Percentiles rank a stretch among this genome's conserved stretches.
These are phyloP conservation scores for Watsonalla binaria DNA, from an alignment of 2,888 invertebrate species.

Conservation along the genomic window DNA sequence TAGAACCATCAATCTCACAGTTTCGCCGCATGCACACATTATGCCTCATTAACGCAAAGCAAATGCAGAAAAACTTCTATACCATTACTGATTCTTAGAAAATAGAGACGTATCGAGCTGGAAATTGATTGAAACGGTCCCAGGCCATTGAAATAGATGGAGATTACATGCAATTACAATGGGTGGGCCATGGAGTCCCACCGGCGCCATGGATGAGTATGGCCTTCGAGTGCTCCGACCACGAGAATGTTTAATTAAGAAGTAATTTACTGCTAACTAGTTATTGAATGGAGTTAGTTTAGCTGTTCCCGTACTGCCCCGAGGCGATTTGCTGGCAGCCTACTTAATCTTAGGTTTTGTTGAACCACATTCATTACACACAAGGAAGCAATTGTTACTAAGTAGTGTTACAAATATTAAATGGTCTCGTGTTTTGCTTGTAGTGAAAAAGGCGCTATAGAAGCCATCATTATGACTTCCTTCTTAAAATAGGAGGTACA, in stretches of 20 bases:
- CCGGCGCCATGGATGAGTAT: constrained; percentile 6
- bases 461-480: background rate
- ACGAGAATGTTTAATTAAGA: constrained; percentile 54
- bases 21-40: too few species aligned
- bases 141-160: constrained; percentile 35
- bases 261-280: constrained; percentile 50
- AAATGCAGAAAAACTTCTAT: background rate
- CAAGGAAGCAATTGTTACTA: constrained; percentile 10
- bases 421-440: background rate
- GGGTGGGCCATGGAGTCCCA: constrained; percentile 15
- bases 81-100: background rate
- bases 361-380: constrained; percentile 11
- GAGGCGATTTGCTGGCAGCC: constrained; percentile 24
- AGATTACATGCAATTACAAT: constrained; percentile 44
- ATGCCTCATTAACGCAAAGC: too few species aligned
- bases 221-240: constrained; percentile 9
- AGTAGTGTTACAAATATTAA: constrained; percentile 5
- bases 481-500: background rate
- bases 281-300: constrained; percentile 37
- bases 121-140: constrained; percentile 36
- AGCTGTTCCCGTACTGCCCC: constrained; percentile 25
- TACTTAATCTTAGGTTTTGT: constrained; percentile 31
- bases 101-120: constrained; percentile 18
- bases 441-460: background rate
- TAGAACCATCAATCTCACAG: too few species aligned